Conservation (phyloP, 2,888 invertebrate genomes). For the Aphrophora alni region DNA sequence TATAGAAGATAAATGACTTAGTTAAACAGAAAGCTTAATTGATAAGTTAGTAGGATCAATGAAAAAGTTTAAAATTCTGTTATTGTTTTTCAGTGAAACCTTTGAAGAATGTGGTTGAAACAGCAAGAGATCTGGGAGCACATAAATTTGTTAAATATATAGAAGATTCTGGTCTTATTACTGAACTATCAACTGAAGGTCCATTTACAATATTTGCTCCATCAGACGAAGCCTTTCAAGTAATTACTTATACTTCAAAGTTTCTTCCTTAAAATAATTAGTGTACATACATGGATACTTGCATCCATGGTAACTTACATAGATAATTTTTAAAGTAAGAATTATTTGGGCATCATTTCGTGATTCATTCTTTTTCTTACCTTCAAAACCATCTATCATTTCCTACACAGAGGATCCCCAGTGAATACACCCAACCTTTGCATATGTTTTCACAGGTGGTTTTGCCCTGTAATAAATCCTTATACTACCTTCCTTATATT, state of each 20-base stretch:
- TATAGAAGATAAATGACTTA: no score
- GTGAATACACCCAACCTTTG: no score
- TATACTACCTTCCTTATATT: no score
- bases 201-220: constrained; percentile 61
- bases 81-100: constrained; percentile 56
- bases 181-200: constrained; percentile 56
- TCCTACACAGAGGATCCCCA: no score
- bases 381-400: no score
- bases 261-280: neutral
- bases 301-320: neutral
- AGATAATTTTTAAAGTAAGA: neutral
- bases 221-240: constrained; percentile 59
- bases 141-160: constrained; percentile 57
- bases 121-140: constrained; percentile 58
- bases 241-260: no score
- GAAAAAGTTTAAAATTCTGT: no score
- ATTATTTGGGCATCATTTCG: neutral
- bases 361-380: no score
- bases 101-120: constrained; percentile 58
- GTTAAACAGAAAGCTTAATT: no score
- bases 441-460: no score
- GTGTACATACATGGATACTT: neutral
- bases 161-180: constrained; percentile 57
- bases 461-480: no score
- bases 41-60: no score